phyloP scores from a whole-genome alignment of 2,888 invertebrate genomes.

The Stenurella melanura region DNA sequence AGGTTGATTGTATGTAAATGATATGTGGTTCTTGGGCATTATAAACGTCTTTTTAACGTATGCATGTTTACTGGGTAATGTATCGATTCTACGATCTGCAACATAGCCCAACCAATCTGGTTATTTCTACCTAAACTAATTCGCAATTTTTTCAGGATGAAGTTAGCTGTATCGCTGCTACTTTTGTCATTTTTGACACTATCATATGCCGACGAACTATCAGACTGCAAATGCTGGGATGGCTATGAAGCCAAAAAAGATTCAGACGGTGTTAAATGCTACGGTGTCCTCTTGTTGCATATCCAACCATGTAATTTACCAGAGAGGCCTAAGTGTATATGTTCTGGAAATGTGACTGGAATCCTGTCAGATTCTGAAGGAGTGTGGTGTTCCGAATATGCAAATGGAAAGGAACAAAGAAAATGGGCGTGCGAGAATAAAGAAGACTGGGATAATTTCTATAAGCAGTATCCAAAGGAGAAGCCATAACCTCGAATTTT shows the following conservation, averaged over 20 bases:
- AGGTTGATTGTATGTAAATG: no score
- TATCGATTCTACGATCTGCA: no score
- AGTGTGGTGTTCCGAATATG: conserved; percentile 48
- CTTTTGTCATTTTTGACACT: conserved; percentile 2
- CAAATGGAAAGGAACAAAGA: conserved; percentile 40
- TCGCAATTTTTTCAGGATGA: conserved; percentile 35
- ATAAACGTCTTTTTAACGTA: no score
- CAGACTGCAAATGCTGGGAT: conserved; percentile 48
- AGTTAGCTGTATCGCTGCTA: not conserved
- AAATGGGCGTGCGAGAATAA: conserved; percentile 53
- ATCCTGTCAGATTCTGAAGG: conserved; percentile 52
- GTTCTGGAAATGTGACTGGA: conserved; percentile 48
- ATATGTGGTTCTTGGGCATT: no score
- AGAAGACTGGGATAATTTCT: conserved; percentile 51
- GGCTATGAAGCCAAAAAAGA: conserved; percentile 42
- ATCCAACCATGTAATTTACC: conserved; percentile 52
- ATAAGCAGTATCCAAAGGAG: conserved; percentile 43
- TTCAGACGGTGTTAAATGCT: conserved; percentile 44
- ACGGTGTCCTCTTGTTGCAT: conserved; percentile 39
- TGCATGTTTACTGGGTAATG: no score
- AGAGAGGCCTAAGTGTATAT: conserved; percentile 53
- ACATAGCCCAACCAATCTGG: no score
- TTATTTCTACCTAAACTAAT: not conserved
- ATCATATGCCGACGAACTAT: conserved; percentile 35
- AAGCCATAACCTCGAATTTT: not conserved